Base-by-base conservation (phyloP, 2,888 invertebrate species). In the Vandiemenella viatica region DNA sequence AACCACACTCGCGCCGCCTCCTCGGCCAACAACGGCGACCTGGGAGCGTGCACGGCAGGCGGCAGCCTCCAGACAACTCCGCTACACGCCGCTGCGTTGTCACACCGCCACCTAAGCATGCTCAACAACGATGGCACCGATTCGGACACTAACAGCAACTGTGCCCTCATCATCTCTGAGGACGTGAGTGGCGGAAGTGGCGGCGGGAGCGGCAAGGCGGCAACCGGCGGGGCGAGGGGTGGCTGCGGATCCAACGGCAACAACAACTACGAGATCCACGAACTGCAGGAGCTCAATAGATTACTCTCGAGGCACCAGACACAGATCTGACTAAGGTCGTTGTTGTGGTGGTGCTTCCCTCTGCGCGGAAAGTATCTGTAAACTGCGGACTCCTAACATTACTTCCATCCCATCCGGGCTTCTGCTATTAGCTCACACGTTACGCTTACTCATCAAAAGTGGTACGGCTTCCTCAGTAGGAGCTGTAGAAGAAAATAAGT, bases 231-330 rank as follows among this genome's bases (percentile, higher is more conserved):
- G 22, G 37, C 42, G 40, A 48, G 41, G 17, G 48, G 45, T 43
- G 77, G 54, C 79, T 78, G 64, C 8, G 52, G 55, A 6, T 77
- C 77, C 52, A 82, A 81, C 66, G 80, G 81, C 46, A 83, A 83
- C 67, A 48, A 83, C 66, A 83, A 82, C 62, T 83, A 83, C 66
- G 84, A 85, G 65, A 76, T 83, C 75, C 75, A 81, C 45, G 84
- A 85, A 66, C 74, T 83, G 22, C 58, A 57, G 41, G 57, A 60
- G 46, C 56, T 60, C 46, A 56, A 57, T 50, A 50, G 53, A 37
- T 52, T 57, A n/a, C 56, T 55, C 46, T 51, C 54, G 37, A 45
- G 57, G 52, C 58, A 59, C 58, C 32, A 32, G 32, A 32, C 32
- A 10, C 32, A 32, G 32, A 32, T 32, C 32, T 32, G 32, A 32